These are phyloP conservation scores for Ptychodera flava DNA, from an alignment of 35 echinoderm and acorn worm genomes.

Conservation along the genomic window DNA sequence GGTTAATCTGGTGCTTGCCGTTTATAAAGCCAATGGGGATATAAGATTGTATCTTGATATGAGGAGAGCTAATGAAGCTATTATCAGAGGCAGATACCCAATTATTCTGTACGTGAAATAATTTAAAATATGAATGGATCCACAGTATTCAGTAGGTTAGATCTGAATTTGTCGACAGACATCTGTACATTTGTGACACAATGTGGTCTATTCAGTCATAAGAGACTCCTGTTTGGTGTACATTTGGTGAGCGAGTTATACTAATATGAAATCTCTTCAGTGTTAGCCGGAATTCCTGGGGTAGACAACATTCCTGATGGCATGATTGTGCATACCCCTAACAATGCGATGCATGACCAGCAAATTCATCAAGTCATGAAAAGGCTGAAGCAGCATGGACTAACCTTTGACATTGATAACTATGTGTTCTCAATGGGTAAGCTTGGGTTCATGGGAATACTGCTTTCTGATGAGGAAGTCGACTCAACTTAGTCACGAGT, in stretches of 20 bases:
- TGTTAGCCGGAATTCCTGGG: slow-evolving; percentile 11
- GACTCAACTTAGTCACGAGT: slow-evolving; percentile 12
- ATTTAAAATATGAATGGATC: slow-evolving; percentile 23
- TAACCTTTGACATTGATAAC: slow-evolving; percentile 44
- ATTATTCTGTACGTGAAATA: slow-evolving; percentile 45
- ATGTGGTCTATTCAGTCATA: slow-evolving; percentile 15
- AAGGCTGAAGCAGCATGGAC: slow-evolving; percentile 9
- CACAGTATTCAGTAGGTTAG: slow-evolving; percentile 29
- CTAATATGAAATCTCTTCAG: slow-evolving; percentile 16
- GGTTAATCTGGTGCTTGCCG: slow-evolving; percentile 7
- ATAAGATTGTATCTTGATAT: slow-evolving; percentile 65
- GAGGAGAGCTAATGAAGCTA: slow-evolving; percentile 43
- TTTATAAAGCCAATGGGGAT: slow-evolving; percentile 30
- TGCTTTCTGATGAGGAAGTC: slow-evolving; percentile 27
- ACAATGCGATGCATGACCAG: slow-evolving; percentile 15
- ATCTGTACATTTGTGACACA: slow-evolving; percentile 43
- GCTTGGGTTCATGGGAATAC: slow-evolving; percentile 48
- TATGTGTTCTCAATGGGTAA: slow-evolving; percentile 38
- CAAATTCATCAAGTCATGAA: neutral
- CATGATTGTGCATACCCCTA: slow-evolving; percentile 20
- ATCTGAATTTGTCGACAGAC: slow-evolving; percentile 22
- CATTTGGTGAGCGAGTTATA: slow-evolving; percentile 6
- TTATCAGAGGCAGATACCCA: slow-evolving; percentile 35
- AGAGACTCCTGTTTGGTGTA: slow-evolving; percentile 27
- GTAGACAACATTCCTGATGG: slow-evolving; percentile 36